A percentile compares a stretch with the other conserved stretches of the same genome.
phyloP scores from a whole-genome alignment of 2,888 invertebrate species.

The Sycophila texana region DNA sequence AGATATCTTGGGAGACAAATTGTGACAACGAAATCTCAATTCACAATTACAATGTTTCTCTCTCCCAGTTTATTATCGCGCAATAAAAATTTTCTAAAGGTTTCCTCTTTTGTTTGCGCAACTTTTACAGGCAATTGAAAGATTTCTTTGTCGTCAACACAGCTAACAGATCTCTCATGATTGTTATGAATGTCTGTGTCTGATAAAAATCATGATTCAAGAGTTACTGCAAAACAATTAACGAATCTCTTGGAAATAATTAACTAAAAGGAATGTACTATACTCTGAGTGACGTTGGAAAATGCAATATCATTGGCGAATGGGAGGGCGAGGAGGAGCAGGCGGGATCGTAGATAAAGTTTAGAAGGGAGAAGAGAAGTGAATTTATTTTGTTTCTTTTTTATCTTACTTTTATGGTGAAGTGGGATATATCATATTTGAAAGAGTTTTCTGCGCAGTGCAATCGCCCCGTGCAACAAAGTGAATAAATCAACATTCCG shows the following conservation, averaged over 20 bases:
- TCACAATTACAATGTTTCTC: not conserved
- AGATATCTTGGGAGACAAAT: conserved; percentile 7
- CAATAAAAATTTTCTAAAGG: not conserved
- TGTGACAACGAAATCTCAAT: conserved; percentile 49
- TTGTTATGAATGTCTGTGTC: conserved; percentile 57
- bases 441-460: conserved; percentile 65
- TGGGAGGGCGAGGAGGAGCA: conserved; percentile 19
- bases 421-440: conserved; percentile 51
- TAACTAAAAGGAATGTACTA: conserved; percentile 41
- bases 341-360: conserved; percentile 42
- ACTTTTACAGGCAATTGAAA: conserved; percentile 1
- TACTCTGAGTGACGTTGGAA: conserved; percentile 15
- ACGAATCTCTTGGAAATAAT: conserved; percentile 32
- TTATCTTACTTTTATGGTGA: conserved; percentile 53
- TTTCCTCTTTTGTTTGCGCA: not conserved
- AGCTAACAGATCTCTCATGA: conserved; percentile 44
- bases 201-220: conserved; percentile 51
- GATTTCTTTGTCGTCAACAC: conserved; percentile 40
- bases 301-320: conserved; percentile 34
- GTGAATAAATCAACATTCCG: conserved; percentile 49
- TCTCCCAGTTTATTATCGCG: not conserved
- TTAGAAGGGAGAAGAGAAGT: conserved; percentile 38
- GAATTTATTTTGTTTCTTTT: conserved; percentile 56
- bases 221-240: conserved; percentile 51
- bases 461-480: conserved; percentile 71